Conservation (phyloP, 2,888 invertebrate genomes). For the Eupithecia abbreviata region DNA sequence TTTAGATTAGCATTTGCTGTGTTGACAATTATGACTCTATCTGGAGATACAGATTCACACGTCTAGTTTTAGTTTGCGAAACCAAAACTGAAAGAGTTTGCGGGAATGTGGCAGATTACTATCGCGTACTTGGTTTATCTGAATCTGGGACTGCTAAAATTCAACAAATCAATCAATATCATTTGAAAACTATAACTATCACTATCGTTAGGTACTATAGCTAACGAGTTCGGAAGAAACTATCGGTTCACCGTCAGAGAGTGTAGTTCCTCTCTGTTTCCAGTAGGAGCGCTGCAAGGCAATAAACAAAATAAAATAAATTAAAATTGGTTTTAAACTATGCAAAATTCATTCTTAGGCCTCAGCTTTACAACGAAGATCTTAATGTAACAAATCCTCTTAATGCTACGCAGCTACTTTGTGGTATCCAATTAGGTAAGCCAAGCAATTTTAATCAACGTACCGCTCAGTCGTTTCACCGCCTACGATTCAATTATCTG, state of each 20-base stretch:
- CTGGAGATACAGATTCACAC: neutral
- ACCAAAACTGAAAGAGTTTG: neutral
- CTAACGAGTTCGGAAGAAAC: neutral
- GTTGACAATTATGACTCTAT: neutral
- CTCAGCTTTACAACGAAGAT: neutral
- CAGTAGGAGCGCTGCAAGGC: neutral
- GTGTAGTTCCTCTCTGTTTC: neutral
- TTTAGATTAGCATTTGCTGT: neutral
- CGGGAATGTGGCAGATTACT: neutral
- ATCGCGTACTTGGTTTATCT: neutral
- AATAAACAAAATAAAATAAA: neutral
- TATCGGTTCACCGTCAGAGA: neutral
- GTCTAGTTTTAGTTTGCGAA: neutral
- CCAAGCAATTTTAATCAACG: conserved; percentile 50
- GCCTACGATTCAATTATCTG: conserved; percentile 47
- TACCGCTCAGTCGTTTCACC: conserved; percentile 45
- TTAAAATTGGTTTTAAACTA: neutral
- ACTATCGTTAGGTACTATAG: neutral
- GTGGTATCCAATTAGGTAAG: conserved; percentile 47
- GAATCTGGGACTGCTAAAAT: neutral
- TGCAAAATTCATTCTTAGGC: neutral
- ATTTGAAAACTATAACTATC: neutral
- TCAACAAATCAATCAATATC: neutral
- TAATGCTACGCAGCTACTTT: neutral
- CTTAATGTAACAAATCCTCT: neutral